Evolutionary conservation across 1,140 invertebrate genomes (phyloP), one percentile per base, ranked within the genome.

Genomic region (Scaptomyza pallida): DNA sequence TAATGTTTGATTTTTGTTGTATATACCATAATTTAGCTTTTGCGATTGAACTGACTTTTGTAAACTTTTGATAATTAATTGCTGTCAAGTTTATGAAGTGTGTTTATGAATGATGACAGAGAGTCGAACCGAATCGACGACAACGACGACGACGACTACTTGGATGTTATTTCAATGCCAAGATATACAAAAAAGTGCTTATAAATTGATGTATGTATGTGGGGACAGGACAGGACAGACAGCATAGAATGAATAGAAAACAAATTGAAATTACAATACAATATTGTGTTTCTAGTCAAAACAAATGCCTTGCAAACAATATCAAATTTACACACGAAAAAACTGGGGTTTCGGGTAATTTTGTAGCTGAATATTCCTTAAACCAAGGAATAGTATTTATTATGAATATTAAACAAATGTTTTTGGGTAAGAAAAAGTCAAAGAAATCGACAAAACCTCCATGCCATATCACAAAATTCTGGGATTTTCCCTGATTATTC

Each of bases 1-100:
- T 16, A 19, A 17, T 8, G 13, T 10, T 13, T 33, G 5, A 0
- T 13, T 21, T 62, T 62, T 62, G 15, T 21, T 62, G 16, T 21
- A 40, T 21, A 45, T 73, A 72, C 62, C 63, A 72, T 75, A 75
- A 57, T 74, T 63, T 16, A 57, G 52, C 4, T 65, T 56, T 30
- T 51, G n/a, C 30, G 57, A 69, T 69, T 61, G 48, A 61, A 65
- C 37, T 37, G 26, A 12, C 17, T 43, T 41, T 13, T 16, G 23
- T 44, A 37, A 60, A 40, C 5, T 30, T 55, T 55, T 21, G 19
- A 59, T 65, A 52, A 59, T 71, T 57, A 65, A 71, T 71, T 51
- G 61, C 45, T 65, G 68, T 64, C 60, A 60, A 52, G 17, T 59
- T 62, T 56, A 68, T 59, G 50, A 68, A 68, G 17, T 68, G 63